phyloP scores from a whole-genome alignment of 2,113 vertebrate genomes.

The Urocolius indicus region DNA sequence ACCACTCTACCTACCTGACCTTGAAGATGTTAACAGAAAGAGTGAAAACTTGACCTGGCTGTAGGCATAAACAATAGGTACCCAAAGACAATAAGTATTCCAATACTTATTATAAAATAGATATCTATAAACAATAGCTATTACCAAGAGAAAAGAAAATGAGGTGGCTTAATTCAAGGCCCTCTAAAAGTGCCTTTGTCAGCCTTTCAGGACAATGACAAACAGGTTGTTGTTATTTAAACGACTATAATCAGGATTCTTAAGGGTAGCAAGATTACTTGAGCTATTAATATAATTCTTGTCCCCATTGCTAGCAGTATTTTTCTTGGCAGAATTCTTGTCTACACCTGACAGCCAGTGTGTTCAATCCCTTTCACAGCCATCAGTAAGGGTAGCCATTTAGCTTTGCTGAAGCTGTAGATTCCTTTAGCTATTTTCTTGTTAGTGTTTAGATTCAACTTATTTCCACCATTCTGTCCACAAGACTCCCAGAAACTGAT shows the following conservation, averaged over 20 bases:
- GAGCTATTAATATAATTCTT: slow-evolving; percentile 16
- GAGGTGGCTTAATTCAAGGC: neutral
- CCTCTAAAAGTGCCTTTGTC: neutral
- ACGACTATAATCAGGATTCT: neutral
- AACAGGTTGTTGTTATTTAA: neutral
- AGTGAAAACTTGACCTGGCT: neutral
- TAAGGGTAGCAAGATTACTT: slow-evolving; percentile 13
- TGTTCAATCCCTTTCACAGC: slow-evolving; percentile 14
- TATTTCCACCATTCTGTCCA: slow-evolving; percentile 27
- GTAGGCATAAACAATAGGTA: neutral
- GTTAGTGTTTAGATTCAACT: slow-evolving; percentile 56
- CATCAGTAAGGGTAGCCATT: slow-evolving; percentile 41
- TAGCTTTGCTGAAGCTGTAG: slow-evolving; percentile 29
- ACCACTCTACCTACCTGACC: slow-evolving; percentile 7
- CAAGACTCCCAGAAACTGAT: slow-evolving; percentile 54
- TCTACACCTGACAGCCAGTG: slow-evolving; percentile 20
- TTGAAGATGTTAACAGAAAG: neutral
- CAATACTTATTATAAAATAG: neutral
- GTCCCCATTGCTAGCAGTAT: neutral
- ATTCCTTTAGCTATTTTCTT: slow-evolving; percentile 42
- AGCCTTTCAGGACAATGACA: neutral
- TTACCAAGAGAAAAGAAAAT: neutral
- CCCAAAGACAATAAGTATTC: neutral
- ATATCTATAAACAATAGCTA: neutral
- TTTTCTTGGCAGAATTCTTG: slow-evolving; percentile 35